These are phyloP conservation scores for Danionella dracula DNA, from an alignment of 2,797 vertebrate genomes.

Conservation along the genomic window DNA sequence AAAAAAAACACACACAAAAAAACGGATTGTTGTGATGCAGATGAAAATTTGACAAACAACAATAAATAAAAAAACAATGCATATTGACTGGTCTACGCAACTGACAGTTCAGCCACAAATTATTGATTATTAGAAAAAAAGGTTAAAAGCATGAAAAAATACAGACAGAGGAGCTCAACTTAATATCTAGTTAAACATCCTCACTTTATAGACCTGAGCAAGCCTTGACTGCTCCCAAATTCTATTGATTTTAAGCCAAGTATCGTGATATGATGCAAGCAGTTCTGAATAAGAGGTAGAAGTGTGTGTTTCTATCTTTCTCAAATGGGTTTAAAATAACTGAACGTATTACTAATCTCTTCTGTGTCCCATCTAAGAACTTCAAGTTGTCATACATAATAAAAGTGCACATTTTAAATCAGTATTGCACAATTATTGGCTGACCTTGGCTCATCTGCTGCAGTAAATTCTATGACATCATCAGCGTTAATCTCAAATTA, in stretches of 20 bases:
- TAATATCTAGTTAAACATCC: too few species aligned
- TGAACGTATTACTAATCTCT: slow-evolving; percentile 12
- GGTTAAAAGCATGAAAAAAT: not conserved
- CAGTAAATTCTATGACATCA: not conserved
- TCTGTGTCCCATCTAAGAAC: not conserved
- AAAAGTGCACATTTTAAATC: not conserved
- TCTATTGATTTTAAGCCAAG: not conserved
- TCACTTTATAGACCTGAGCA: slow-evolving; percentile 1
- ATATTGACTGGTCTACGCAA: too few species aligned
- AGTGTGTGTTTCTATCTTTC: not conserved
- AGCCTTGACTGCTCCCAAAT: not conserved
- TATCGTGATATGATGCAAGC: not conserved
- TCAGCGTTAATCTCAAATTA: not conserved
- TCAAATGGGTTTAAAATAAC: not conserved
- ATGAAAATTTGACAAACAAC: too few species aligned
- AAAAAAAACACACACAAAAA: too few species aligned
- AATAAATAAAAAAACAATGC: too few species aligned
- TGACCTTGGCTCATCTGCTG: not conserved
- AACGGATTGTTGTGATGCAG: too few species aligned
- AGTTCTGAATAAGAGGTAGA: slow-evolving; percentile 22
- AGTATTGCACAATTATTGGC: not conserved
- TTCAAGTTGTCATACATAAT: too few species aligned
- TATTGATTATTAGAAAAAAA: too few species aligned
- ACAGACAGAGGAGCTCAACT: not conserved
- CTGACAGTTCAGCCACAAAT: too few species aligned